Evolutionary conservation across 2,797 vertebrate genomes (phyloP), one percentile per base, ranked within the genome.

Genomic region (Sebastes glaucus): DNA sequence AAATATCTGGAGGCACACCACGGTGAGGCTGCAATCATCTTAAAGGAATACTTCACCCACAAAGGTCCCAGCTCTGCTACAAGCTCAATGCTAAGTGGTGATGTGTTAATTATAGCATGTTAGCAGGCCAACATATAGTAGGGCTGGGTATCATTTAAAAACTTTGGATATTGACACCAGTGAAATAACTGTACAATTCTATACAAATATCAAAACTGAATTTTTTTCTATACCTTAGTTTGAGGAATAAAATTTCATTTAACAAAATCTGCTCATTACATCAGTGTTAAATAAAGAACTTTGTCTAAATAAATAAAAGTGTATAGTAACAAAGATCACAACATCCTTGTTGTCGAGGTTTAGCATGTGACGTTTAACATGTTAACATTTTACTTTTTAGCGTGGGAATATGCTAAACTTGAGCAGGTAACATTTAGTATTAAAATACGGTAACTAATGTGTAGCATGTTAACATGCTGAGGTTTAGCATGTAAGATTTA

Each of bases 21-120:
- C 25, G 4, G 56, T 3, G 42, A 46, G 42, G 42, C 42, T 46
- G 42, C 0, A 38, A 38, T 0, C 0, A 38, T 38, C 35, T 42
- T 42, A 42, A 16, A 42, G 38, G 38, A 46, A 46, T 46, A 46
- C 14, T 52, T n/a, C 49, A 20, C 20, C 49, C 49, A 52, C 20
- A 52, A 52, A 42, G 14, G 14, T 42, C 38, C 38, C 38, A 0
- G 46, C 46, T 49, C 46, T 49, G 42, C 27, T 32, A 2, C 7
- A 2, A 53, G 28, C 42, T 52, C 1, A 30, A 30, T 2, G 65
- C 27, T 53, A 0, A 33, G 27, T 7, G 16, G 8, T 46, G 0
- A 65, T 2, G 11, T 32, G 28, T 1, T 53, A 53, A 67, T 30
- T 28, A 66, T 49, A 49, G 18, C 0, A 18, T 49, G 46, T 49